Evolutionary conservation across 2,113 vertebrate species (phyloP).

Genomic region (Ploceus nigricollis): DNA sequence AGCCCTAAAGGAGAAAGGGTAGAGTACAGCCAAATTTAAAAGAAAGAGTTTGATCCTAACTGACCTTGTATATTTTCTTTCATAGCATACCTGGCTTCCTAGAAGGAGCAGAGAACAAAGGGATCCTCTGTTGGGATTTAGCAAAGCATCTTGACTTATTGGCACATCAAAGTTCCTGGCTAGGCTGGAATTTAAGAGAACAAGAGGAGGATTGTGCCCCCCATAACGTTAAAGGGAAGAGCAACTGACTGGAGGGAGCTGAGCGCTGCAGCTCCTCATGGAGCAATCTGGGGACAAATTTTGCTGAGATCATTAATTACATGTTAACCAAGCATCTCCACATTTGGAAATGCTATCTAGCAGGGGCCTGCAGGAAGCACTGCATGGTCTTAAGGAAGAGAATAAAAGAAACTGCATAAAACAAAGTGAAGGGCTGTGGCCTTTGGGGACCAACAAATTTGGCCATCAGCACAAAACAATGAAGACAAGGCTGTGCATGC

Average conservation of each 20-base stretch:
- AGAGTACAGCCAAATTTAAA: neutral
- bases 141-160: conserved; percentile 1
- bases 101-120: conserved; percentile 1
- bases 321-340: neutral
- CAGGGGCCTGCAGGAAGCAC: neutral
- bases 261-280: neutral
- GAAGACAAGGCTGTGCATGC: neutral
- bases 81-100: neutral
- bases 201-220: neutral
- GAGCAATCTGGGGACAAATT: neutral
- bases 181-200: neutral
- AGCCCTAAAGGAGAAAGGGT: neutral
- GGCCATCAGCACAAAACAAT: neutral
- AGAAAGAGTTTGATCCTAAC: neutral
- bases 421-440: neutral
- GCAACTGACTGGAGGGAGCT: neutral
- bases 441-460: conserved; percentile 11
- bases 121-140: neutral
- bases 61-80: neutral
- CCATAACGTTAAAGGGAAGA: neutral
- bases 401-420: neutral
- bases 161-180: neutral
- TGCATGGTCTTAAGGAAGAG: neutral
- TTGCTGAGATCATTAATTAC: neutral
- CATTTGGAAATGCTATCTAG: neutral